Conservation (phyloP, 2,113 vertebrate species). For the Nycticorax nycticorax region DNA sequence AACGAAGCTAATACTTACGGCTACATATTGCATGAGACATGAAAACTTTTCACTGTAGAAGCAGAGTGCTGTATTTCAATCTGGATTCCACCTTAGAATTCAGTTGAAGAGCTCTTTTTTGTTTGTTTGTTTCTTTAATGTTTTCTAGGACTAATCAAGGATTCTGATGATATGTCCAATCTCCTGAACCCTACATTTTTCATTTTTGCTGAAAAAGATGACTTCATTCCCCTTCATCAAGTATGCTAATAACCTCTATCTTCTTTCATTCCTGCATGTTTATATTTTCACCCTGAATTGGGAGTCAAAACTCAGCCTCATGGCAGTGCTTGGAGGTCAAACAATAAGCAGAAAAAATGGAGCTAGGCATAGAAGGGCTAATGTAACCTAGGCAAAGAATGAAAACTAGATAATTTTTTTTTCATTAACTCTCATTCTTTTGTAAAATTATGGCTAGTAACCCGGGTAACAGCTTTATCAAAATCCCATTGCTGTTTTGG, state of each 20-base stretch:
- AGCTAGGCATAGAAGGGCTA: neutral
- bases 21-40: neutral
- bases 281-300: neutral
- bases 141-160: constrained; percentile 75
- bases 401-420: neutral
- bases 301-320: neutral
- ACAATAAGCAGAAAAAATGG: neutral
- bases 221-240: constrained; percentile 75
- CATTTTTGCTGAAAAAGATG: constrained; percentile 83
- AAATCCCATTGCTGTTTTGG: neutral
- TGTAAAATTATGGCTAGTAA: neutral
- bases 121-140: neutral
- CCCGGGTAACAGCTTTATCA: neutral
- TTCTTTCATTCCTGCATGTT: neutral
- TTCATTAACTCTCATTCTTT: neutral
- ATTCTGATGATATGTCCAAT: constrained; percentile 69
- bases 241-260: constrained; percentile 16
- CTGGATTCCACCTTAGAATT: neutral
- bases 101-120: neutral
- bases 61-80: neutral
- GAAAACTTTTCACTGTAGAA: neutral
- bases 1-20: neutral
- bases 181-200: constrained; percentile 81
- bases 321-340: neutral
- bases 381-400: neutral